phyloP scores from a whole-genome alignment of 2,797 vertebrate genomes.

The Sebastes nivosus region DNA sequence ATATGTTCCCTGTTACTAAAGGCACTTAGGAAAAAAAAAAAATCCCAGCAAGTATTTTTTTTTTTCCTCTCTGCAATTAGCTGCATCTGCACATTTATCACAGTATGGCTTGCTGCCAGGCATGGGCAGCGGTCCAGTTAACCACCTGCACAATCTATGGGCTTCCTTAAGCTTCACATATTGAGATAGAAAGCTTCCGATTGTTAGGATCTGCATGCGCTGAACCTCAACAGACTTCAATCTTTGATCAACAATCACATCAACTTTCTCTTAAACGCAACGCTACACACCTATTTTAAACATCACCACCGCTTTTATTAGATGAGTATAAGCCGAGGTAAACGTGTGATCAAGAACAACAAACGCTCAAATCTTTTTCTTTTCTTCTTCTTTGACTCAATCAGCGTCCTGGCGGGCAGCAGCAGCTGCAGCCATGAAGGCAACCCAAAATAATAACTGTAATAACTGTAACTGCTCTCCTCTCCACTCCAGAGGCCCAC shows the following conservation, averaged over 20 bases:
- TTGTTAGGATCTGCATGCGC: not conserved
- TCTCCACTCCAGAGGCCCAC: conserved; percentile 53
- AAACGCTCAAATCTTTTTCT: not conserved
- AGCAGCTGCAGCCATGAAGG: conserved; percentile 4
- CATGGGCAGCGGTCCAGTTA: conserved; percentile 38
- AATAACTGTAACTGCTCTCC: conserved; percentile 49
- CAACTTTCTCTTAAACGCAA: not conserved
- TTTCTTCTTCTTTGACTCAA: conserved; percentile 12
- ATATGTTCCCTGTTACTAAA: not conserved
- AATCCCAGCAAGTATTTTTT: not conserved
- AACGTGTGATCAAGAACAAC: conserved; percentile 6
- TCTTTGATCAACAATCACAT: not conserved
- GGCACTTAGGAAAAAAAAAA: not conserved
- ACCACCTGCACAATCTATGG: conserved; percentile 20
- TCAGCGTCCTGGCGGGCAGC: conserved; percentile 24
- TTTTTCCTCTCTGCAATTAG: conserved; percentile 33
- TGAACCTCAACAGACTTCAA: not conserved
- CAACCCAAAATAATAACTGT: conserved; percentile 37
- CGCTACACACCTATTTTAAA: not conserved
- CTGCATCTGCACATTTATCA: conserved; percentile 53
- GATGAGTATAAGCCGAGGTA: not conserved
- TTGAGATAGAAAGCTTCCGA: conserved; percentile 18
- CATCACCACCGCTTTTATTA: not conserved
- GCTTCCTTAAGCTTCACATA: conserved; percentile 13
- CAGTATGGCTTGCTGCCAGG: conserved; percentile 44